phyloP scores from a whole-genome alignment of 2,797 vertebrate species.

The Enteromius viviparus region DNA sequence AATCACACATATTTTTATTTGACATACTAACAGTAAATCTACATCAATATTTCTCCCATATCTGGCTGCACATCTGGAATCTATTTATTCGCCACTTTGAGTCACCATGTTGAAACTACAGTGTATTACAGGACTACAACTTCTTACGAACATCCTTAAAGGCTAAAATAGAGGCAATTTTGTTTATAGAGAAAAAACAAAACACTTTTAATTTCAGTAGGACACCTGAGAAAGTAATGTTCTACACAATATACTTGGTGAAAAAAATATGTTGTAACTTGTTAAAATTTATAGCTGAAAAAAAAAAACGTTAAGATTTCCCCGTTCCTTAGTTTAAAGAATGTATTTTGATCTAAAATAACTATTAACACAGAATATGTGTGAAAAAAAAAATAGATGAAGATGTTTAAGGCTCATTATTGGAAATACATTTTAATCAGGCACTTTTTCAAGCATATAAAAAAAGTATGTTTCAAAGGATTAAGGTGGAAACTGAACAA shows the following conservation, averaged over 20 bases:
- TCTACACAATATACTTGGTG: not conserved
- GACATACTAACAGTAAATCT: conserved; percentile 34
- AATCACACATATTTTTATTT: conserved; percentile 31
- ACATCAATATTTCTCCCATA: conserved; percentile 31
- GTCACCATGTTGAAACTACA: conserved; percentile 40
- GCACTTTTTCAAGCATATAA: conserved; percentile 74
- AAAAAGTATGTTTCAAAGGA: conserved; percentile 35
- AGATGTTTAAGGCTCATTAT: conserved; percentile 53
- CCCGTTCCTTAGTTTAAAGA: not conserved
- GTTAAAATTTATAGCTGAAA: not conserved
- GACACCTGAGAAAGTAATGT: not conserved
- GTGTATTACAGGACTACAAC: conserved; percentile 51
- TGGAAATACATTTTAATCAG: conserved; percentile 79
- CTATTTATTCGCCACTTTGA: conserved; percentile 32
- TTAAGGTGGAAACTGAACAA: conserved; percentile 4
- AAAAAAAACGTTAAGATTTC: not conserved
- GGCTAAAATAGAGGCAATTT: conserved; percentile 35
- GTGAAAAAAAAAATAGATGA: conserved; percentile 39
- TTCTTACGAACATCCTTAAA: conserved; percentile 45
- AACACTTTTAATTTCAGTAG: not conserved
- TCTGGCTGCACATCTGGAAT: conserved; percentile 52
- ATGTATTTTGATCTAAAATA: not conserved
- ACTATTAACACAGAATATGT: not conserved
- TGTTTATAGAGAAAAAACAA: not conserved
- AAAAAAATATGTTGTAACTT: conserved; percentile 3